Evolutionary conservation across 2,888 invertebrate species (phyloP).

Genomic region (Tinea trinotella): DNA sequence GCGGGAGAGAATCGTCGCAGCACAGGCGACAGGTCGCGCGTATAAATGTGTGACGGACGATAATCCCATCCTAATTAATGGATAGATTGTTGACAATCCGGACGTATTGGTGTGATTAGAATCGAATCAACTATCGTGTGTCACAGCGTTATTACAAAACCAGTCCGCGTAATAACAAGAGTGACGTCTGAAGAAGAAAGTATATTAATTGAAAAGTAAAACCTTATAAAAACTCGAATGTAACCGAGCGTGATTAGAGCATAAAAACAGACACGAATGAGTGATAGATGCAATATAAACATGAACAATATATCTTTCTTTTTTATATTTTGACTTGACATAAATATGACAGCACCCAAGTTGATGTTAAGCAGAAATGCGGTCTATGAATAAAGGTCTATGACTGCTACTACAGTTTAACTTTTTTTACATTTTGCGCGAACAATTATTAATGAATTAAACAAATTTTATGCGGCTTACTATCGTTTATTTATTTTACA

Average conservation of each 20-base stretch:
- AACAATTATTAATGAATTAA: too few species aligned
- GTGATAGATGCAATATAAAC: neutral
- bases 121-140: constrained; percentile 2
- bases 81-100: constrained; percentile 20
- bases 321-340: too few species aligned
- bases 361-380: too few species aligned
- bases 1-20: constrained; percentile 15
- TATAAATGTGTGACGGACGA: constrained; percentile 25
- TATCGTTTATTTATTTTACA: too few species aligned
- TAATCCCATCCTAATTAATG: constrained; percentile 24
- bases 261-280: neutral
- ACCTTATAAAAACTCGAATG: too few species aligned
- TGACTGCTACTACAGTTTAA: too few species aligned
- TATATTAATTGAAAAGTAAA: neutral
- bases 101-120: constrained; percentile 10
- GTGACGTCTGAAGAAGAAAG: neutral
- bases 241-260: neutral
- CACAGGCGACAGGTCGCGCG: constrained; percentile 30
- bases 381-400: too few species aligned
- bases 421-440: too few species aligned
- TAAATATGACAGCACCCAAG: too few species aligned
- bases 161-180: neutral
- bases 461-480: too few species aligned
- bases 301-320: too few species aligned
- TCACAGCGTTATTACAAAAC: neutral